Percentiles rank a stretch among this genome's conserved stretches.
Conservation (phyloP, 2,888 invertebrate genomes). For the Copidosoma aretas region DNA sequence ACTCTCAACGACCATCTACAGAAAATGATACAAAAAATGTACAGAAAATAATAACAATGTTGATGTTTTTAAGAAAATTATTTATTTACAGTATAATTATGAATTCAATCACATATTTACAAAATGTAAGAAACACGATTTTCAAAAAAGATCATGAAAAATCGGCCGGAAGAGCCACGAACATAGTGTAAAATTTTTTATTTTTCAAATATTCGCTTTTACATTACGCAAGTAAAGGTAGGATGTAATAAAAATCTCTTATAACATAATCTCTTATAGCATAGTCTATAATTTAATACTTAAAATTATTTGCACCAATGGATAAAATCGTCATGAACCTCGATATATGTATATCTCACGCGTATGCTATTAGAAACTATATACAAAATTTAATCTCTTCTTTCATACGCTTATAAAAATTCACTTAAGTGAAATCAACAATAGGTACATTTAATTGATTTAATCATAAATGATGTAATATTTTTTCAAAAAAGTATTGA, state of each 20-base stretch:
- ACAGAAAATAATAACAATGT: too few species aligned
- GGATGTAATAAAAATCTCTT: slow-evolving; percentile 34
- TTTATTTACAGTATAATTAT: slow-evolving; percentile 32
- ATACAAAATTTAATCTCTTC: background rate
- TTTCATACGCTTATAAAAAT: background rate
- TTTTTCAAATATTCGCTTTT: slow-evolving; percentile 20
- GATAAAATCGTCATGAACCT: background rate
- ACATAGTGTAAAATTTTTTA: slow-evolving; percentile 37
- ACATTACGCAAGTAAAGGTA: slow-evolving; percentile 35
- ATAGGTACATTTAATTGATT: background rate
- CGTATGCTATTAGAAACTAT: background rate
- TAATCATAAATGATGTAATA: too few species aligned
- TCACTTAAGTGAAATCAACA: too few species aligned
- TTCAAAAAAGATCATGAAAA: slow-evolving; percentile 32
- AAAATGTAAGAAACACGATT: slow-evolving; percentile 30
- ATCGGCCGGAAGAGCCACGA: slow-evolving; percentile 34
- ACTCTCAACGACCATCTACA: too few species aligned
- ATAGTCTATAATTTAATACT: slow-evolving; percentile 30
- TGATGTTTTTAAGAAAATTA: slow-evolving; percentile 37
- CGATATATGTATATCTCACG: background rate
- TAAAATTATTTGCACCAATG: slow-evolving; percentile 33
- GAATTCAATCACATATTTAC: slow-evolving; percentile 38
- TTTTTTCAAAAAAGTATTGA: too few species aligned
- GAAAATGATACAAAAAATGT: too few species aligned
- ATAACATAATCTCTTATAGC: slow-evolving; percentile 29